Evolutionary conservation across 2,888 invertebrate genomes (phyloP).

Genomic region (Hecatera dysodea): DNA sequence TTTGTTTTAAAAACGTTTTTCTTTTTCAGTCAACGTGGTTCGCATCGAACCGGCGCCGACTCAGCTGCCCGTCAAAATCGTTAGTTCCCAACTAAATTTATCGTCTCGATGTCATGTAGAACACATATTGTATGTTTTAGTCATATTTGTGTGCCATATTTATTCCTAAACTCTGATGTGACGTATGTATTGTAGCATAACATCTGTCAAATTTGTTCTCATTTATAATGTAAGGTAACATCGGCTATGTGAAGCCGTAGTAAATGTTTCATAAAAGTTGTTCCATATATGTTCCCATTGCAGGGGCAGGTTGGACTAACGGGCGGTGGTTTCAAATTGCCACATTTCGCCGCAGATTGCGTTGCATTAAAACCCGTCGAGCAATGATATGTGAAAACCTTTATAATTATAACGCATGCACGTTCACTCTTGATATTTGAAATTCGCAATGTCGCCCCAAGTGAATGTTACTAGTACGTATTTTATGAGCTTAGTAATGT

Average conservation of each 20-base stretch:
- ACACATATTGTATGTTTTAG: constrained; percentile 68
- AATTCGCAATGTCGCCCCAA: constrained; percentile 27
- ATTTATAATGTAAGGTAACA: constrained; percentile 45
- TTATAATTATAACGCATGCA: constrained; percentile 40
- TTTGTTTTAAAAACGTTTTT: constrained; percentile 56
- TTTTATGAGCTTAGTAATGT: constrained; percentile 61
- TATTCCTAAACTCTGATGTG: constrained; percentile 66
- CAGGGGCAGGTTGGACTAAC: constrained; percentile 26
- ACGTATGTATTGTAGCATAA: constrained; percentile 51
- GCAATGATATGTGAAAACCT: constrained; percentile 52
- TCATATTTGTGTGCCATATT: constrained; percentile 74
- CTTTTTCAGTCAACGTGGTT: constrained; percentile 85
- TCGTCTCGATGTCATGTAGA: constrained; percentile 70
- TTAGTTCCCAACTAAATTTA: constrained; percentile 79
- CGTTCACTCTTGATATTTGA: constrained; percentile 41
- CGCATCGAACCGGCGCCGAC: constrained; percentile 86
- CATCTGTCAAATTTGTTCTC: constrained; percentile 63
- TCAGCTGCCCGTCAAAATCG: constrained; percentile 86
- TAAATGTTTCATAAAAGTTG: constrained; percentile 60
- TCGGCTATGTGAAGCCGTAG: constrained; percentile 35
- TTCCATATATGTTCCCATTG: constrained; percentile 48
- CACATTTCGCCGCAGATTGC: constrained; percentile 54
- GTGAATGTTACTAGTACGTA: constrained; percentile 45
- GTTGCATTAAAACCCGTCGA: constrained; percentile 43
- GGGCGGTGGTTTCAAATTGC: constrained; percentile 45